These are phyloP conservation scores for Mesocricetus auratus DNA, from an alignment of 2,113 vertebrate species.

Conservation along the genomic window DNA sequence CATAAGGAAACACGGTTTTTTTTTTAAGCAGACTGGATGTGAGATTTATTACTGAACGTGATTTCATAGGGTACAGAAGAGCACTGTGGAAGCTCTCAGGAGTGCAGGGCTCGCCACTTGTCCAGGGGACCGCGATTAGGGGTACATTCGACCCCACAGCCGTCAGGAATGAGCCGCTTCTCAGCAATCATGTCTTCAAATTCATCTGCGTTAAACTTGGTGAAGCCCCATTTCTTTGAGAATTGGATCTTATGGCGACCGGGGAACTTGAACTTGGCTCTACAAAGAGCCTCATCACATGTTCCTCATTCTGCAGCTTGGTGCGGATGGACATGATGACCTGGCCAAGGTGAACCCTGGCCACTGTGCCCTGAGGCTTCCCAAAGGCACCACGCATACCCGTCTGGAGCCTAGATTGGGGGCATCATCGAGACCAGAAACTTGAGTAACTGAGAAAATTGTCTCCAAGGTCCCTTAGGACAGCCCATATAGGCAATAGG, in stretches of 20 bases:
- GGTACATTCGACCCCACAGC: neutral
- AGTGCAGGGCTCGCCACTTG: neutral
- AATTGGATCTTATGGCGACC: neutral
- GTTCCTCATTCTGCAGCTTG: neutral
- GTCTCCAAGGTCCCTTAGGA: too few relatives aligned
- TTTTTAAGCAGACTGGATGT: neutral
- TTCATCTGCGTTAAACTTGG: too few relatives aligned
- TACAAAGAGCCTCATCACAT: accelerated
- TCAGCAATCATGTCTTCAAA: neutral
- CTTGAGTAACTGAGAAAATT: too few relatives aligned
- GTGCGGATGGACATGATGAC: neutral
- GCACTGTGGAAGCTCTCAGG: too few relatives aligned
- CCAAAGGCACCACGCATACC: too few relatives aligned
- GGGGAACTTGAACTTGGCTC: neutral
- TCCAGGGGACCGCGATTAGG: neutral
- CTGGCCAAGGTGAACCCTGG: neutral
- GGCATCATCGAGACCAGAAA: too few relatives aligned
- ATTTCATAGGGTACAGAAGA: too few relatives aligned
- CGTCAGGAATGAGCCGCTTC: neutral
- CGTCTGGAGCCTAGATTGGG: too few relatives aligned
- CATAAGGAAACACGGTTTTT: neutral
- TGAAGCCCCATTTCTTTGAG: neutral
- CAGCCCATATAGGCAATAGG: too few relatives aligned
- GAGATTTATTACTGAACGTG: neutral
- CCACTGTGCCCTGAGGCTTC: too few relatives aligned